Percentiles rank a stretch among this genome's conserved stretches.
Evolutionary conservation across 2,797 vertebrate species (phyloP).

Genomic region (Alosa sapidissima): DNA sequence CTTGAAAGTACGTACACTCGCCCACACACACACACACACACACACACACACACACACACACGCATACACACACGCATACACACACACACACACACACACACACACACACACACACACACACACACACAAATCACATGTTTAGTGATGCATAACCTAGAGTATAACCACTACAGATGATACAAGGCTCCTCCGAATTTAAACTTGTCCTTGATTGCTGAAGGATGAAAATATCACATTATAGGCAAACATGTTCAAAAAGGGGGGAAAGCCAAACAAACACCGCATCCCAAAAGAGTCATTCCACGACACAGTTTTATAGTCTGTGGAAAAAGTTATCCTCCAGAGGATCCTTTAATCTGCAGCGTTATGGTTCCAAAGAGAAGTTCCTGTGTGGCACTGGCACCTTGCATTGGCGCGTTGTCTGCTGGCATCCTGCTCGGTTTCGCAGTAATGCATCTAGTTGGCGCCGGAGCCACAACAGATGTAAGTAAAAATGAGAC

Average conservation of each 20-base stretch:
- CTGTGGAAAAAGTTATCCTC: neutral
- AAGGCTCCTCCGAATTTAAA: neutral
- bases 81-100: neutral
- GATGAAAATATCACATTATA: neutral
- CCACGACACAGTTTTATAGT: neutral
- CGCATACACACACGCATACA: neutral
- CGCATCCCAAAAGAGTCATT: neutral
- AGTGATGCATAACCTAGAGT: neutral
- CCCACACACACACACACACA: neutral
- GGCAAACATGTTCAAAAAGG: neutral
- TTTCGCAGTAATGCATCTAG: neutral
- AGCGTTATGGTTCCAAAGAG: neutral
- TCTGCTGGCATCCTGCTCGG: neutral
- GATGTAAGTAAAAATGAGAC: neutral
- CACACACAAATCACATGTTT: conserved; percentile 2
- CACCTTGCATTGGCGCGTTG: neutral
- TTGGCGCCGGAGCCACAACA: neutral
- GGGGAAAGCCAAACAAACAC: neutral
- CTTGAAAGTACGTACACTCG: neutral
- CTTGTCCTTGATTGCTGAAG: conserved; percentile 20
- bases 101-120: neutral
- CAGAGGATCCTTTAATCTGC: neutral
- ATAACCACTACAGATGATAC: conserved; percentile 4
- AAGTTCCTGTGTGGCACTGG: neutral
- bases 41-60: neutral